phyloP scores from a whole-genome alignment of 2,797 vertebrate genomes.

The Sardinella longiceps region DNA sequence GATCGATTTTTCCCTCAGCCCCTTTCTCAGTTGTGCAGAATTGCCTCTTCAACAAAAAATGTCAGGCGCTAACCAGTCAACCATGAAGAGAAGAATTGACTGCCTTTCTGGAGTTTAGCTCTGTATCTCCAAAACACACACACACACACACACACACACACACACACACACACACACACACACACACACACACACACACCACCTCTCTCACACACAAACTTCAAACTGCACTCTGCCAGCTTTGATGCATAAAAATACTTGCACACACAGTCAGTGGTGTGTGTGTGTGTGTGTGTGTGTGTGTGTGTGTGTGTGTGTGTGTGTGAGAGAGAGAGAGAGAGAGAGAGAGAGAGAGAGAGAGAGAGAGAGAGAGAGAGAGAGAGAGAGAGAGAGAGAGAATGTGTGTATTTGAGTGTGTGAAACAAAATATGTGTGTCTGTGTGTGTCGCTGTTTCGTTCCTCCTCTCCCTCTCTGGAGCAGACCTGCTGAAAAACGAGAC shows the following conservation, averaged over 20 bases:
- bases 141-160: slow-evolving; percentile 5
- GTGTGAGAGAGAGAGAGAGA: not conserved
- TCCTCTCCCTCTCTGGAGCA: not conserved
- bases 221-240: not conserved
- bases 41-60: slow-evolving; percentile 56
- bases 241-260: slow-evolving; percentile 9
- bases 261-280: not conserved
- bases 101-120: slow-evolving; percentile 55
- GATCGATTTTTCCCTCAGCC: slow-evolving; percentile 11
- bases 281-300: not conserved
- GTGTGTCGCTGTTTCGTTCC: not conserved
- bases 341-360: not conserved
- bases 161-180: slow-evolving; percentile 7
- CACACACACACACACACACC: no score
- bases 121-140: slow-evolving; percentile 26
- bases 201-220: no score
- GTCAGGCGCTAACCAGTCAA: slow-evolving; percentile 56
- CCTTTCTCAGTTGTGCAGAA: slow-evolving; percentile 49
- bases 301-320: not conserved
- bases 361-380: no score
- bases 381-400: not conserved
- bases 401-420: not conserved
- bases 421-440: not conserved
- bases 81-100: slow-evolving; percentile 48
- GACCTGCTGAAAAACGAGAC: slow-evolving; percentile 16